These are phyloP conservation scores for Clarias laeviceps DNA, from an alignment of 2,797 vertebrate species.

Conservation along the genomic window DNA sequence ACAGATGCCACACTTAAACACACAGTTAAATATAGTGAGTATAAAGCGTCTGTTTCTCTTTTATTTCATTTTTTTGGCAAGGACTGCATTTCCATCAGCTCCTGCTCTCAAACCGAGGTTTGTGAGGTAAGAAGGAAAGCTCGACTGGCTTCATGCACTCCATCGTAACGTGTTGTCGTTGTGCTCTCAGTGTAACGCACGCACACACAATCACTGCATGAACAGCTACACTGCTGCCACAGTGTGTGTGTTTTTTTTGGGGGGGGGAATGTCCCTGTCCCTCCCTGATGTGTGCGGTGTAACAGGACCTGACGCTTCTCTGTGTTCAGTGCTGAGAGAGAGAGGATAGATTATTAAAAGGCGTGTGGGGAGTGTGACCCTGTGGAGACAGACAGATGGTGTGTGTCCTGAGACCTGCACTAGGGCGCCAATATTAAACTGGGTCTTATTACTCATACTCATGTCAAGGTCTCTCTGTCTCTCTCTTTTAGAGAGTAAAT, in stretches of 20 bases:
- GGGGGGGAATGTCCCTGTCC: conserved; percentile 2
- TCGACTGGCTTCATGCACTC: conserved; percentile 1
- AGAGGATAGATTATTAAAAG: conserved; percentile 69
- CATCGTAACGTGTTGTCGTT: background rate
- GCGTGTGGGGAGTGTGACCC: conserved; percentile 58
- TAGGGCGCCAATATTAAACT: conserved; percentile 46
- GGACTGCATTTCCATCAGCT: conserved; percentile 48
- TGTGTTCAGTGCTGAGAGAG: conserved; percentile 58
- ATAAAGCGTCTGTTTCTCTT: background rate
- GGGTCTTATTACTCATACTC: conserved; percentile 60
- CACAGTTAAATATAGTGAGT: background rate
- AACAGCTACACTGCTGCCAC: background rate
- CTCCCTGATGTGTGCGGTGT: conserved; percentile 32
- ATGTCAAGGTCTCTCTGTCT: conserved; percentile 47
- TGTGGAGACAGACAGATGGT: conserved; percentile 62
- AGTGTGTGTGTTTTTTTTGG: conserved; percentile 18
- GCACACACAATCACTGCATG: background rate
- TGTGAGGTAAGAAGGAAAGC: conserved; percentile 49
- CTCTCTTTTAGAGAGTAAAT: background rate
- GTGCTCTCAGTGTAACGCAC: background rate
- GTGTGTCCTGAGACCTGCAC: conserved; percentile 59
- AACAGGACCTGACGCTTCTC: conserved; percentile 52
- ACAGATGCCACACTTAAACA: conserved; percentile 26
- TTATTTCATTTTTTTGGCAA: conserved; percentile 28
- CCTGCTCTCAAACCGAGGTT: conserved; percentile 46